Conservation (phyloP, 2,113 vertebrate genomes). For the Suricata suricatta region DNA sequence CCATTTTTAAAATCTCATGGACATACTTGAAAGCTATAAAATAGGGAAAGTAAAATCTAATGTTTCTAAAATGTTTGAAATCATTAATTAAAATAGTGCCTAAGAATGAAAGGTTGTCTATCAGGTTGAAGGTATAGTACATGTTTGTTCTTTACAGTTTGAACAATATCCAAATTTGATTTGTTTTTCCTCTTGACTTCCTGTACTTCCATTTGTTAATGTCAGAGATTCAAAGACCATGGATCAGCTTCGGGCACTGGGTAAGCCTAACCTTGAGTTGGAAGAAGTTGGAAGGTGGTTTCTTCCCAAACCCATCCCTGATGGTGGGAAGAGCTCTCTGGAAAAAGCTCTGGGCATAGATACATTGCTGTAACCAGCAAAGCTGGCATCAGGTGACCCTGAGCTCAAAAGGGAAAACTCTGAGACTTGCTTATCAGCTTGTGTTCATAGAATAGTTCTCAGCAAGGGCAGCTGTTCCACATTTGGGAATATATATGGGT, state of each 20-base stretch:
- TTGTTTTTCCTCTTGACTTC: background rate
- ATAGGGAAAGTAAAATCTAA: background rate
- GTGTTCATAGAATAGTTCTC: background rate
- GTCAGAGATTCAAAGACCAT: background rate
- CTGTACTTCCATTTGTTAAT: background rate
- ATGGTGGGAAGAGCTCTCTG: background rate
- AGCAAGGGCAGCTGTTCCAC: background rate
- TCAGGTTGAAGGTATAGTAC: background rate
- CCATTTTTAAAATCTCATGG: background rate
- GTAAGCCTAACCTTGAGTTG: background rate
- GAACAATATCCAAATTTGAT: background rate
- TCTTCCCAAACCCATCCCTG: background rate
- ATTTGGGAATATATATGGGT: background rate
- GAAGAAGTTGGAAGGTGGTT: background rate
- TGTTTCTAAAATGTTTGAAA: background rate
- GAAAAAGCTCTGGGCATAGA: background rate
- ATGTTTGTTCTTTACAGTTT: background rate
- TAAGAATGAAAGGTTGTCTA: background rate
- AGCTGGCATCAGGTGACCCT: too few species aligned
- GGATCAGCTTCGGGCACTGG: background rate
- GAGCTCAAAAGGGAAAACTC: background rate
- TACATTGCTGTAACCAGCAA: fast-evolving
- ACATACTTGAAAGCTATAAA: background rate
- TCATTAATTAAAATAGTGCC: background rate
- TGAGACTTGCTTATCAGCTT: too few species aligned